Evolutionary conservation across 2,113 vertebrate genomes (phyloP).

Genomic region (Hippocampus barbouri): DNA sequence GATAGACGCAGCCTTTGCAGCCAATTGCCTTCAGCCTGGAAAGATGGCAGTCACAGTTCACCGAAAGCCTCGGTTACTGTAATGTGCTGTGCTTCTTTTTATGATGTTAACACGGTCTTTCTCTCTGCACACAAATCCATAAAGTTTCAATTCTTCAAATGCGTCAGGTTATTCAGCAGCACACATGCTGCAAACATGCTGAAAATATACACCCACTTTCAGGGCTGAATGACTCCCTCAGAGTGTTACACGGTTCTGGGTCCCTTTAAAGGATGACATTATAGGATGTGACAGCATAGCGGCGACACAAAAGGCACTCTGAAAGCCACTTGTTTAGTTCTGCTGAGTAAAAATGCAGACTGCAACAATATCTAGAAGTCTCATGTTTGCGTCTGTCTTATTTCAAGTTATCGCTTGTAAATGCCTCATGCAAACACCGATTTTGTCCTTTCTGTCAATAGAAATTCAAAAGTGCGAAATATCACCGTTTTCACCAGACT

Average conservation of each 20-base stretch:
- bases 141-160: constrained; percentile 19
- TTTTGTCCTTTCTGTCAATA: neutral
- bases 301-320: constrained; percentile 22
- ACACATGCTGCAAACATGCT: constrained; percentile 4
- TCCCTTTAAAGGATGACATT: constrained; percentile 32
- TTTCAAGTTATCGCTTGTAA: neutral
- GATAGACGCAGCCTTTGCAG: constrained; percentile 21
- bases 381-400: neutral
- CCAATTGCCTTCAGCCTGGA: constrained; percentile 21
- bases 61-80: constrained; percentile 40
- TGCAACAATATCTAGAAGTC: constrained; percentile 27
- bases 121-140: constrained; percentile 9
- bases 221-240: constrained; percentile 34
- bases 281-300: constrained; percentile 48
- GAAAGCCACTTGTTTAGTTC: constrained; percentile 17
- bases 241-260: constrained; percentile 42
- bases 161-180: constrained; percentile 22
- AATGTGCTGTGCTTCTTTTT: constrained; percentile 14
- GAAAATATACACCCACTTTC: constrained; percentile 4
- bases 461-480: neutral
- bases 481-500: neutral
- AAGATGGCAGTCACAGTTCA: constrained; percentile 16
- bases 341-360: neutral
- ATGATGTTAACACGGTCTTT: constrained; percentile 11
- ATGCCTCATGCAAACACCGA: neutral